Conservation (phyloP, 2,797 vertebrate genomes). For the Podargus strigoides region DNA sequence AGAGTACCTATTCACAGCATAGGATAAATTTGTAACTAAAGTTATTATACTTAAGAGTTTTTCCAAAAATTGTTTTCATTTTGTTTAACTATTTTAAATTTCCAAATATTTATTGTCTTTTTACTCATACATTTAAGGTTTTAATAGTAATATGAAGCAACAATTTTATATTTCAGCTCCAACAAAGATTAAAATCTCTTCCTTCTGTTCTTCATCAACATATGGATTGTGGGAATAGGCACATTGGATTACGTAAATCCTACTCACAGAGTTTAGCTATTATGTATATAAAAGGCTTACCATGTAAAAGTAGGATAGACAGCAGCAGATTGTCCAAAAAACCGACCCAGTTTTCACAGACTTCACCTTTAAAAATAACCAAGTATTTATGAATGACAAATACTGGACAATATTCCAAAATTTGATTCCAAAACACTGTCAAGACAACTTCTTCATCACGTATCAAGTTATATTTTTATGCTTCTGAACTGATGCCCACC, state of each 20-base stretch:
- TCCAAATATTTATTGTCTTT: neutral
- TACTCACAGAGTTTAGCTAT: neutral
- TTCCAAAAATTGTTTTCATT: neutral
- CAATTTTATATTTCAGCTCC: neutral
- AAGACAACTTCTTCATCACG: neutral
- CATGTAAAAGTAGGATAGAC: conserved; percentile 98
- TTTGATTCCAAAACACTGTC: neutral
- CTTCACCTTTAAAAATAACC: conserved; percentile 84
- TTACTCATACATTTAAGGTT: neutral
- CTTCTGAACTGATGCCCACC: neutral
- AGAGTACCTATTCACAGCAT: neutral
- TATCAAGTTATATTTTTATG: neutral
- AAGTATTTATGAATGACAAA: neutral
- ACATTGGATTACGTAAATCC: neutral
- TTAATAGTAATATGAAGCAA: neutral
- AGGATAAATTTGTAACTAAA: neutral
- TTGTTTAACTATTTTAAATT: neutral
- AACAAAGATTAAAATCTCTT: neutral
- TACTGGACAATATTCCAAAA: neutral
- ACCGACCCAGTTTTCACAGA: conserved; percentile 97
- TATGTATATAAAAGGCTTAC: conserved; percentile 75
- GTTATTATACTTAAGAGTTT: neutral
- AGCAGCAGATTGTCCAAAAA: conserved; percentile 97
- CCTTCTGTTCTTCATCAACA: neutral
- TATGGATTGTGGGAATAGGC: no score